Evolutionary conservation across 2,797 vertebrate genomes (phyloP).

Genomic region (Anabas testudineus): DNA sequence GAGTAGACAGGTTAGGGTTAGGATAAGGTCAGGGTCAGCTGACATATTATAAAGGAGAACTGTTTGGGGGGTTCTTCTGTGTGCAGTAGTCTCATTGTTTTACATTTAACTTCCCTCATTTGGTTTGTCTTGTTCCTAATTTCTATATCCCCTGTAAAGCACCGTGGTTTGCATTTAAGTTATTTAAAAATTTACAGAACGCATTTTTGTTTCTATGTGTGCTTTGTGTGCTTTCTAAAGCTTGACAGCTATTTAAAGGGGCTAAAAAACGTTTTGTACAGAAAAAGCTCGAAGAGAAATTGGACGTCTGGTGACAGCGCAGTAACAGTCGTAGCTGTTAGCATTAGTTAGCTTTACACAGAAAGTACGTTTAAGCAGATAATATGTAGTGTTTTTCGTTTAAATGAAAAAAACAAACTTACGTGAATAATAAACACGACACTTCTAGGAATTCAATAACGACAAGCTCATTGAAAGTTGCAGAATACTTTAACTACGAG

Average conservation of each 20-base stretch:
- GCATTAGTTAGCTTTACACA: constrained; percentile 44
- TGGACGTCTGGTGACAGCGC: constrained; percentile 33
- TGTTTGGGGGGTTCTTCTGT: too few relatives aligned
- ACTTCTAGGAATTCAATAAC: neutral
- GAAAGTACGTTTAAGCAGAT: neutral
- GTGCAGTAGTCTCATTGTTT: too few relatives aligned
- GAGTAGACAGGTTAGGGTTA: neutral
- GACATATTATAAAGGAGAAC: too few relatives aligned
- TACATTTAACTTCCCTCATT: too few relatives aligned
- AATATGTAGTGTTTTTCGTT: rapidly evolving
- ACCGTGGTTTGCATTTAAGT: too few relatives aligned
- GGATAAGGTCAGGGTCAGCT: too few relatives aligned
- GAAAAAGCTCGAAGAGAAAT: neutral
- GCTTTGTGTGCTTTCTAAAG: neutral
- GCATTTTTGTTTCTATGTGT: neutral
- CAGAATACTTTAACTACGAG: constrained; percentile 17
- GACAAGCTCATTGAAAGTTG: constrained; percentile 44
- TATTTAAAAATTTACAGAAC: neutral
- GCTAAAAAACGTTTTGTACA: neutral
- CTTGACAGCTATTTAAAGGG: neutral
- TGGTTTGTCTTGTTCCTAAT: too few relatives aligned
- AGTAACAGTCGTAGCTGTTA: constrained; percentile 47
- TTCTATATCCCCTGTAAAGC: too few relatives aligned
- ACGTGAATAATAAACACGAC: constrained; percentile 26
- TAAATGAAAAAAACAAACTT: constrained; percentile 7